These are phyloP conservation scores for Rhizomys pruinosus DNA, from an alignment of 2,113 vertebrate genomes.

Conservation along the genomic window DNA sequence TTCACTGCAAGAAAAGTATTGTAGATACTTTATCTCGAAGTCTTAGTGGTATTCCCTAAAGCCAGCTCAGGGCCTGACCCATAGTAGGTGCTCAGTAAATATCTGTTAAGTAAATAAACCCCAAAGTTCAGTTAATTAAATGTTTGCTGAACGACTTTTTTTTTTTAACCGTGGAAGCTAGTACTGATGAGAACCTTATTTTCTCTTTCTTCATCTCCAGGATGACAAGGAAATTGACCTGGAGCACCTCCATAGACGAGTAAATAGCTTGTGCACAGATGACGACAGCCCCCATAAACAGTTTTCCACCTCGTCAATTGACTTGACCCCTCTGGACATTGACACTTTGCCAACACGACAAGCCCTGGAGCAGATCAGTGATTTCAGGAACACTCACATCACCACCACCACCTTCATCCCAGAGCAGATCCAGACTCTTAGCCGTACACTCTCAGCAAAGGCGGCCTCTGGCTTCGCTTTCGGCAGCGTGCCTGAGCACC, in stretches of 20 bases:
- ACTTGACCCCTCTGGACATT: conserved; percentile 98
- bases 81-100: conserved; percentile 69
- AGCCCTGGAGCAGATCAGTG: conserved; percentile 99
- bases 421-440: conserved; percentile 99
- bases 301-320: conserved; percentile 99
- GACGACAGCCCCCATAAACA: conserved; percentile 99
- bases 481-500: conserved; percentile 95
- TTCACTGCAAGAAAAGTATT: conserved; percentile 3
- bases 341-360: conserved; percentile 98
- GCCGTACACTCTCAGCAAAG: conserved; percentile 98
- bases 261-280: conserved; percentile 99
- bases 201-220: conserved; percentile 89
- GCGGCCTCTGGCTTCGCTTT: conserved; percentile 97
- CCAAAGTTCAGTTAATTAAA: conserved; percentile 76
- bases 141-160: conserved; percentile 75
- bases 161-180: conserved; percentile 74
- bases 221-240: conserved; percentile 99
- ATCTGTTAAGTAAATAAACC: conserved; percentile 62
- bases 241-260: conserved; percentile 98
- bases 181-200: conserved; percentile 84
- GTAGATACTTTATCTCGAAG: conserved; percentile 42
- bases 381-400: conserved; percentile 99
- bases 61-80: conserved; percentile 70
- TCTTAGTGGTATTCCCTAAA: conserved; percentile 20
- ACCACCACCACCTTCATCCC: conserved; percentile 99